Evolutionary conservation across 2,797 vertebrate species (phyloP), one percentile per base, ranked within the genome.

Genomic region (Adrianichthys oophorus): DNA sequence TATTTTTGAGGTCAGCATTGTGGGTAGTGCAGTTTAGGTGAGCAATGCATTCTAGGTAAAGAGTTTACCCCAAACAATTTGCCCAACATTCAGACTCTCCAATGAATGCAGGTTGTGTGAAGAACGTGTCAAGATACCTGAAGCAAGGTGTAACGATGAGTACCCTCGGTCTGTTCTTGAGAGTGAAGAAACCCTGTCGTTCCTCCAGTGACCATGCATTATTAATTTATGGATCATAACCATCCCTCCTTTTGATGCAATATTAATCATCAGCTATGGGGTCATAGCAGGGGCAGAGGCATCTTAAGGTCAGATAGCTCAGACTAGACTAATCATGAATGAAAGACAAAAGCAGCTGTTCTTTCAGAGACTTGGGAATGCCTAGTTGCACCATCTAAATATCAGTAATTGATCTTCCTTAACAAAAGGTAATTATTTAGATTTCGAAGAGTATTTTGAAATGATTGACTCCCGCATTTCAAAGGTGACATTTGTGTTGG

Each of bases 221-320:
- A 92, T 91, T 91, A 46, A 91, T 86, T 75, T 63, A 78, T 78
- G 66, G 73, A 82, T 89, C 75, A 88, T 85, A 87, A 89, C 84
- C 79, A 73, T 78, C 70, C 78, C 71, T 72, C 52, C 62, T 70
- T 86, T 80, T 62, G 79, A 89, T 83, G 81, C 86, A 83, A 87
- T 70, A 87, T 86, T 87, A 83, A 83, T 87, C 68, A 82, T 68
- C 67, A 75, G 70, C 66, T 59, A 46, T 78, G 68, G 74, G 69
- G 75, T 82, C 72, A 68, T 56, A 78, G 61, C 41, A 41, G 62
- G 61, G 68, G 53, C 59, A 16, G 66, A 61, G 68, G 53, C 59
- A 16, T 64, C 62, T 75, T 52, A 68, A 78, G 76, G 73, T 67
- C 74, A 72, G 13, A 21, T 23, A 56, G 23, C 15, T 8, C 10